Percentiles rank a stretch among this genome's conserved stretches.
Conservation (phyloP, 2,888 invertebrate species). For the Glyphotaelius pellucidus region DNA sequence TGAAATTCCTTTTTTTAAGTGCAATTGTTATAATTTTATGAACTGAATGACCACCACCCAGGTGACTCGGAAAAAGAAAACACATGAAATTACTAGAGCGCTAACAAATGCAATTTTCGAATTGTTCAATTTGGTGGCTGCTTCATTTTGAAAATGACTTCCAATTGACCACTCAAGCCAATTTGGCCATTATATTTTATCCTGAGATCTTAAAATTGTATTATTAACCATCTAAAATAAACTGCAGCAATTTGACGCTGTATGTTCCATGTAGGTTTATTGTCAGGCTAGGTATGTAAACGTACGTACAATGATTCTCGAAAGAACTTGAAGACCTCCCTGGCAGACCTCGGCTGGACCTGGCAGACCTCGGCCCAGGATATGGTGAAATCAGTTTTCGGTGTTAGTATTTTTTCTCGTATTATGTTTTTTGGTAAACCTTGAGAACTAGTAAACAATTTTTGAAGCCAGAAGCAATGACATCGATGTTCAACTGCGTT, state of each 20-base stretch:
- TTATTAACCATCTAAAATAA: not conserved
- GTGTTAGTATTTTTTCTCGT: too few species aligned
- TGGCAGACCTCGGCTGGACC: too few species aligned
- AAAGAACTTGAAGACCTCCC: too few species aligned
- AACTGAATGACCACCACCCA: not conserved
- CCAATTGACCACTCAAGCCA: not conserved
- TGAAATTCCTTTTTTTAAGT: not conserved
- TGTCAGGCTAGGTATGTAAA: too few species aligned
- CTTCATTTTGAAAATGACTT: not conserved
- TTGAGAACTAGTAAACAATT: too few species aligned
- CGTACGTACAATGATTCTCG: too few species aligned
- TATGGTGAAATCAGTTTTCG: too few species aligned
- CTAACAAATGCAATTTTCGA: not conserved
- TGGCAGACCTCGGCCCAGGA: too few species aligned
- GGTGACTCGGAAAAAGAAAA: not conserved
- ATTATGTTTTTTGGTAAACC: too few species aligned
- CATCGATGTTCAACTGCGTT: too few species aligned
- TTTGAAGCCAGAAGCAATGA: too few species aligned
- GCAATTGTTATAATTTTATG: not conserved
- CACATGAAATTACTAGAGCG: not conserved
- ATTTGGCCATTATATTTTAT: not conserved
- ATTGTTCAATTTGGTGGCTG: not conserved
- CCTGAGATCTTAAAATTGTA: not conserved
- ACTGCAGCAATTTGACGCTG: not conserved
- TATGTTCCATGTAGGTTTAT: not conserved